These are phyloP conservation scores for Archocentrus centrarchus DNA, from an alignment of 2,113 vertebrate species.

Conservation along the genomic window DNA sequence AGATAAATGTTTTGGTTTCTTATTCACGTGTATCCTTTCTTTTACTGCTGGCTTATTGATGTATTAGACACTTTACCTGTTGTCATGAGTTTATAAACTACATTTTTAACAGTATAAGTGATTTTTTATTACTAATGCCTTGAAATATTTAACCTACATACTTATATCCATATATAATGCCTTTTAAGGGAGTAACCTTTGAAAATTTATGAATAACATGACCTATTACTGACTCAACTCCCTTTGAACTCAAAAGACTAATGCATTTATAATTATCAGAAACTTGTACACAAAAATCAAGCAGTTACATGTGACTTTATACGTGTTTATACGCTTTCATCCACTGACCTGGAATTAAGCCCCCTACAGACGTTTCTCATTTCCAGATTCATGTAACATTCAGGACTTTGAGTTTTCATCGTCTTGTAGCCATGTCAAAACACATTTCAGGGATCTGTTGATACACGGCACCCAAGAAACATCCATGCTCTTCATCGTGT, in stretches of 20 bases:
- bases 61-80: not conserved
- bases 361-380: not conserved
- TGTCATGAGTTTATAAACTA: not conserved
- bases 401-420: slow-evolving; percentile 20
- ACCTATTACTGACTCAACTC: not conserved
- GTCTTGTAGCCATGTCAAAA: slow-evolving; percentile 43
- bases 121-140: not conserved
- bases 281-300: not conserved
- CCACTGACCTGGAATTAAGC: slow-evolving; percentile 23
- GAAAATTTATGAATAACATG: not conserved
- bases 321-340: slow-evolving; percentile 2
- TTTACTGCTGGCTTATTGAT: not conserved
- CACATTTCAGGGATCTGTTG: slow-evolving; percentile 55
- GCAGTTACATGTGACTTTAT: not conserved
- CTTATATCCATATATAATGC: not conserved
- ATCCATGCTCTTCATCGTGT: slow-evolving; percentile 53
- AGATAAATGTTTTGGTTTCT: not conserved
- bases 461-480: slow-evolving; percentile 43
- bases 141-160: not conserved
- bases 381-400: slow-evolving; percentile 26
- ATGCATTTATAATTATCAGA: not conserved
- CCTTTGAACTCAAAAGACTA: not conserved
- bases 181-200: not conserved
- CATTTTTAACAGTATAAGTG: not conserved
- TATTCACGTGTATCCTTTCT: not conserved